These are phyloP conservation scores for Pseudolycoriella hygida DNA, from an alignment of 2,888 invertebrate genomes.

Conservation along the genomic window DNA sequence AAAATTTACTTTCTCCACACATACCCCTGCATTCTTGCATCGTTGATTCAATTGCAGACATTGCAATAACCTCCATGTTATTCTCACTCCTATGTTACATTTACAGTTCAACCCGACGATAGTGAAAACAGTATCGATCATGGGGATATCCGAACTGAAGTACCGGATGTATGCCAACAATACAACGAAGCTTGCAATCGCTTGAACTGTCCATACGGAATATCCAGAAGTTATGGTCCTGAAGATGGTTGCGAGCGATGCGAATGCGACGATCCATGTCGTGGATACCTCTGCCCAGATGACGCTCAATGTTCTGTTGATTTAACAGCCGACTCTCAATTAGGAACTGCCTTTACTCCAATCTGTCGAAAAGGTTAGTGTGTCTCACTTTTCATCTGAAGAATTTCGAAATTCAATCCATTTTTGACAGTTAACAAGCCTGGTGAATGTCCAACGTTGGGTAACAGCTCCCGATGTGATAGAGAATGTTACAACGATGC, in stretches of 20 bases:
- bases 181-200: constrained; percentile 41
- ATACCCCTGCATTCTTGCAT: no score
- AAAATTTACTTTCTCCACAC: no score
- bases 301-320: constrained; percentile 52
- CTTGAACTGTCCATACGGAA: constrained; percentile 53
- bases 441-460: constrained; percentile 43
- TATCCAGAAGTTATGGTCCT: constrained; percentile 38
- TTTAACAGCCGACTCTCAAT: constrained; percentile 18
- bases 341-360: constrained; percentile 19
- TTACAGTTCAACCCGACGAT: not conserved
- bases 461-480: constrained; percentile 38
- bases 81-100: no score
- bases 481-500: constrained; percentile 63
- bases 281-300: constrained; percentile 36
- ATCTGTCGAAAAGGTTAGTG: constrained; percentile 20
- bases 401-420: not conserved
- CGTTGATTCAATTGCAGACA: no score
- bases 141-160: not conserved
- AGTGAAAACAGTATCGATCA: not conserved
- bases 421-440: constrained; percentile 40
- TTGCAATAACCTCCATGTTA: no score
- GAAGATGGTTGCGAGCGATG: constrained; percentile 51
- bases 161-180: constrained; percentile 34
- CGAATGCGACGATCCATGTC: constrained; percentile 59
- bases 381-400: not conserved